Evolutionary conservation across 2,113 vertebrate species (phyloP).

Genomic region (Grammomys surdaster): DNA sequence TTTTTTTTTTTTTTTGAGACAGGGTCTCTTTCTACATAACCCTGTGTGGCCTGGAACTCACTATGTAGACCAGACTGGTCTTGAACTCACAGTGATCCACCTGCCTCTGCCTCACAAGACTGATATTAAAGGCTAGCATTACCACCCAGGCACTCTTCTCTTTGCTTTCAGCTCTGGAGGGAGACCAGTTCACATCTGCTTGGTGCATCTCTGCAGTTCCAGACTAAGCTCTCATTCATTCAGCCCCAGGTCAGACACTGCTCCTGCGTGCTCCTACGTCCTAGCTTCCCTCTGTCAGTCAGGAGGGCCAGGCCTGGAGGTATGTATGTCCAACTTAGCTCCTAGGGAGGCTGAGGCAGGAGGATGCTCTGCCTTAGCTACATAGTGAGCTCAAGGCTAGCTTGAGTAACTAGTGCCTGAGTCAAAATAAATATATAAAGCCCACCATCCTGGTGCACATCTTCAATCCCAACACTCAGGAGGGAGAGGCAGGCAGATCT

Average conservation of each 20-base stretch:
- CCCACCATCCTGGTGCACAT: neutral
- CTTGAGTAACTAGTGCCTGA: neutral
- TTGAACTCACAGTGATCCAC: neutral
- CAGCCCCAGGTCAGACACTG: neutral
- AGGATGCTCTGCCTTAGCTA: neutral
- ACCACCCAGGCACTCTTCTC: neutral
- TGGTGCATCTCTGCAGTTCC: neutral
- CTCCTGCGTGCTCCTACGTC: too few relatives aligned
- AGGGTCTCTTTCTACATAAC: neutral
- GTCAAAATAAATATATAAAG: neutral
- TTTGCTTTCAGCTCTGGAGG: neutral
- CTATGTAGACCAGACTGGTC: neutral
- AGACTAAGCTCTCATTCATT: too few relatives aligned
- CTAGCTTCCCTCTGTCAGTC: neutral
- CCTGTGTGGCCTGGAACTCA: neutral
- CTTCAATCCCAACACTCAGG: neutral
- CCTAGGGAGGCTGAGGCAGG: neutral
- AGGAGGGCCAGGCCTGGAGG: neutral
- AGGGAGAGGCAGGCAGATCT: neutral
- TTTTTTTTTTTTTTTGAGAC: neutral
- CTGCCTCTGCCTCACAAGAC: neutral
- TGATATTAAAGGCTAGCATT: neutral
- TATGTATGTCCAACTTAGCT: neutral
- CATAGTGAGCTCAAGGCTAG: neutral
- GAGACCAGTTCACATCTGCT: neutral